These are phyloP conservation scores for Sebastes itinus DNA, from an alignment of 2,797 vertebrate species.

Conservation along the genomic window DNA sequence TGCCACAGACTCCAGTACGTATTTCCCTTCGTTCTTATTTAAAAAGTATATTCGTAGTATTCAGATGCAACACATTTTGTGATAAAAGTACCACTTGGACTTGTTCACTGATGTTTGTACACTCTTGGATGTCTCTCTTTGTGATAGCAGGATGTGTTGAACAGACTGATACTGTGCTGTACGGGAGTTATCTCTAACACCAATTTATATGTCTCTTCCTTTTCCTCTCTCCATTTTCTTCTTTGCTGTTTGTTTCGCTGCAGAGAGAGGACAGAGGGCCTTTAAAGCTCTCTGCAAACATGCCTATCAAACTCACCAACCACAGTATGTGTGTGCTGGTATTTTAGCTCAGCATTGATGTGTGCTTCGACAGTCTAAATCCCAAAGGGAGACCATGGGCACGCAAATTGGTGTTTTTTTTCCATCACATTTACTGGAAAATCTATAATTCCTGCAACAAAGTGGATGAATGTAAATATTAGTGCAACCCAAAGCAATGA, in stretches of 20 bases:
- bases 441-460: constrained; percentile 33
- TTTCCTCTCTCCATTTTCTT: background rate
- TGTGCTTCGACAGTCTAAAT: background rate
- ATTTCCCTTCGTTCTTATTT: background rate
- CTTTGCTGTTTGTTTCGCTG: background rate
- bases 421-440: constrained; percentile 29
- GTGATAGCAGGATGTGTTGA: constrained; percentile 54
- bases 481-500: constrained; percentile 11
- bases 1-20: background rate
- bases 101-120: background rate
- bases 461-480: constrained; percentile 42
- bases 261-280: background rate
- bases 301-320: constrained; percentile 35
- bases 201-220: background rate
- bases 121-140: constrained; percentile 43
- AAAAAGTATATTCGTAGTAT: background rate
- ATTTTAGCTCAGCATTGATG: constrained; percentile 1
- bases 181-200: background rate
- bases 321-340: constrained; percentile 18
- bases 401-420: background rate
- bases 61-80: background rate
- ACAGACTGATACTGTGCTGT: constrained; percentile 36
- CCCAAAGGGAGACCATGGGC: background rate
- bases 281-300: constrained; percentile 43
- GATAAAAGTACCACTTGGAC: background rate